Conservation (phyloP, 2,888 invertebrate genomes). For the Tridacna gigas region DNA sequence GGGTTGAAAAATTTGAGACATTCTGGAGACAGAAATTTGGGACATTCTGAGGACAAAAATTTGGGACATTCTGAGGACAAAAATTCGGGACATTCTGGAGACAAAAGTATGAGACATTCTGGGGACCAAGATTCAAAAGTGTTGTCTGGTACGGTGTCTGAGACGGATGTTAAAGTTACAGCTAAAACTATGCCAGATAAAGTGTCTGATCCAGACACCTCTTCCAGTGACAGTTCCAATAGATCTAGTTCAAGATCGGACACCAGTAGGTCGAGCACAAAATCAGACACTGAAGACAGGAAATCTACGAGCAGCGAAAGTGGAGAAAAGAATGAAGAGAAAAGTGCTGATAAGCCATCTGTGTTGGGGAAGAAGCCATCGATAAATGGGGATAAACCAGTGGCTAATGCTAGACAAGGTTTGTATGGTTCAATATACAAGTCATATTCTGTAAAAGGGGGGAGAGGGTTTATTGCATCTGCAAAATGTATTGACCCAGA, state of each 20-base stretch:
- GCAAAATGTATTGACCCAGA: too few species aligned
- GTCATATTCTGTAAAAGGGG: too few species aligned
- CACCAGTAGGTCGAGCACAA: conserved; percentile 3
- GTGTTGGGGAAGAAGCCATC: conserved; percentile 17
- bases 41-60: conserved; percentile 19
- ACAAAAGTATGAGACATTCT: conserved; percentile 11
- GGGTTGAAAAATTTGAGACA: conserved; percentile 10
- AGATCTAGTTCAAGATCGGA: neutral
- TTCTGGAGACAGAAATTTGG: conserved; percentile 15
- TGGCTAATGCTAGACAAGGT: conserved; percentile 7
- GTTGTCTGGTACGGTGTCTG: neutral
- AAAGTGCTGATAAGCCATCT: conserved; percentile 9
- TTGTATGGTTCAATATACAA: neutral
- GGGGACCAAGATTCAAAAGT: conserved; percentile 8
- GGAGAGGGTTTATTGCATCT: too few species aligned
- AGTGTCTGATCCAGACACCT: neutral
- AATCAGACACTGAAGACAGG: conserved; percentile 4
- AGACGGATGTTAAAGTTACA: neutral
- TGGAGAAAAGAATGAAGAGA: neutral
- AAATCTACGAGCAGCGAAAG: conserved; percentile 8
- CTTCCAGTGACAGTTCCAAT: neutral
- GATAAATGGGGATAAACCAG: conserved; percentile 19
- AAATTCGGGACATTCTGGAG: conserved; percentile 5
- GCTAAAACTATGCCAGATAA: neutral
- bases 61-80: conserved; percentile 20